These are phyloP conservation scores for Trematomus bernacchii DNA, from an alignment of 2,797 vertebrate genomes.

Conservation along the genomic window DNA sequence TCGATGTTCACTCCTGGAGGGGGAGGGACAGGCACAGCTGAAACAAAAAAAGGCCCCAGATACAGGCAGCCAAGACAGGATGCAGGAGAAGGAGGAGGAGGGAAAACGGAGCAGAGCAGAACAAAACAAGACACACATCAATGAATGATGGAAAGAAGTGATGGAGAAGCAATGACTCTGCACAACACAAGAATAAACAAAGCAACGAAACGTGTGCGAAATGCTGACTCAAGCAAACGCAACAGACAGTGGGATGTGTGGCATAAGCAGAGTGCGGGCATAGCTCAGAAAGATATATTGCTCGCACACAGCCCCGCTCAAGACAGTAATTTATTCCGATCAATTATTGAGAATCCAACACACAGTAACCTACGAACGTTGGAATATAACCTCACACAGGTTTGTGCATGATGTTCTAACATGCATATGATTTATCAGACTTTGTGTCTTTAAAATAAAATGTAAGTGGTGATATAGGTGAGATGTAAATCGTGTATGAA, in stretches of 20 bases:
- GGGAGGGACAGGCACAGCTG: constrained; percentile 97
- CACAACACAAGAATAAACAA: constrained; percentile 51
- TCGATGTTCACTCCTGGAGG: constrained; percentile 98
- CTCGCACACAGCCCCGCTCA: constrained; percentile 9
- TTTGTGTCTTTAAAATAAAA: constrained; percentile 1
- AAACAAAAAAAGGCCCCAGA: constrained; percentile 81
- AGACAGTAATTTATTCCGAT: background rate
- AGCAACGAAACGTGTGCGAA: constrained; percentile 22
- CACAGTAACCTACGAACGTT: background rate
- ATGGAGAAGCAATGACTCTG: constrained; percentile 76
- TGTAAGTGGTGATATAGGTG: constrained; percentile 22
- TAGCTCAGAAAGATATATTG: constrained; percentile 14
- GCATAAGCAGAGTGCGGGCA: constrained; percentile 27
- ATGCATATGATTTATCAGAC: constrained; percentile 23
- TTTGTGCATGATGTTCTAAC: constrained; percentile 9
- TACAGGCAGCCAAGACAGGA: constrained; percentile 74
- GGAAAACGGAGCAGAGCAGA: constrained; percentile 76
- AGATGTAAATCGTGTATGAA: constrained; percentile 30
- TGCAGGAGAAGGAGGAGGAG: constrained; percentile 53
- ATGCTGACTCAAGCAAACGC: constrained; percentile 48
- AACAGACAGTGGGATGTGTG: constrained; percentile 38
- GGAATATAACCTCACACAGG: background rate
- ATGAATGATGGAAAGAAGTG: constrained; percentile 78
- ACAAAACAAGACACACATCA: constrained; percentile 81
- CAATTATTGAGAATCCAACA: background rate